Evolutionary conservation across 2,888 invertebrate genomes (phyloP).

Genomic region (Rhagium mordax): DNA sequence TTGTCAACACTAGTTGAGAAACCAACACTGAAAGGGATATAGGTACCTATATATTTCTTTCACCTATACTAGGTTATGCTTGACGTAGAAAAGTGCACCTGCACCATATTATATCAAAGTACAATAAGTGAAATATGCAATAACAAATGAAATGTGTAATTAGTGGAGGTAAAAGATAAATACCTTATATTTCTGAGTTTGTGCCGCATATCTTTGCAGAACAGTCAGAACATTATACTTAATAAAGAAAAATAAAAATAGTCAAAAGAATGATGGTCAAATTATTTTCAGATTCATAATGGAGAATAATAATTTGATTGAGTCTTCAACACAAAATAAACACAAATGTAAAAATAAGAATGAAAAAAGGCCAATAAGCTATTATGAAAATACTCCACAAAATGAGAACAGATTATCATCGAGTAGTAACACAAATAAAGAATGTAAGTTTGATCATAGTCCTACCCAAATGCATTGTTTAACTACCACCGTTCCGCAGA

Average conservation of each 20-base stretch:
- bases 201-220: no score
- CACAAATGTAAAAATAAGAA: background rate
- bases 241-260: background rate
- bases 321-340: background rate
- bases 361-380: slow-evolving; percentile 29
- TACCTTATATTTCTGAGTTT: no score
- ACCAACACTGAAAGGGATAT: no score
- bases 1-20: no score
- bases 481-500: slow-evolving; percentile 80
- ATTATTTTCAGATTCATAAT: slow-evolving; percentile 8
- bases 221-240: no score
- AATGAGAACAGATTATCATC: background rate
- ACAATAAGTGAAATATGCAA: no score
- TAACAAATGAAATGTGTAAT: no score
- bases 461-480: slow-evolving; percentile 73
- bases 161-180: no score
- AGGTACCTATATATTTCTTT: no score
- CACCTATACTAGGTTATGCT: no score
- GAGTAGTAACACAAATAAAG: slow-evolving; percentile 20
- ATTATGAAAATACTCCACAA: slow-evolving; percentile 35
- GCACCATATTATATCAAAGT: no score
- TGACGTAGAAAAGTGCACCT: no score
- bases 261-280: background rate
- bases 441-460: slow-evolving; percentile 40
- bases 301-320: background rate